These are phyloP conservation scores for Netelia fuscicornis DNA, from an alignment of 2,888 invertebrate genomes.

Conservation along the genomic window DNA sequence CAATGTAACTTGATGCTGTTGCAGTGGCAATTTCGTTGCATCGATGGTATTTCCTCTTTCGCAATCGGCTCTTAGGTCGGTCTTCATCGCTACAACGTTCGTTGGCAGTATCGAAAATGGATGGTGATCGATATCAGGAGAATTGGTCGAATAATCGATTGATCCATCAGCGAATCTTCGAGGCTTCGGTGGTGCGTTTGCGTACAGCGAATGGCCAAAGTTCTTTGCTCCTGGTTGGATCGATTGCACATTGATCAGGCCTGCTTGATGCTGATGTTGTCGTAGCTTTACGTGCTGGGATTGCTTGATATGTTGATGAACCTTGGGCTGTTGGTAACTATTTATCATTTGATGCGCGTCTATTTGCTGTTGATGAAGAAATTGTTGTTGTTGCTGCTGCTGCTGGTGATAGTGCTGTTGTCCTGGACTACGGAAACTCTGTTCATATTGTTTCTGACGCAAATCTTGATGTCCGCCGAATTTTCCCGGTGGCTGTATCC, in stretches of 20 bases:
- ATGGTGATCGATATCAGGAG: conserved; percentile 82
- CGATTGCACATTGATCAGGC: conserved; percentile 76
- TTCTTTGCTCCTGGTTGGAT: conserved; percentile 83
- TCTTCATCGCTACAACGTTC: conserved; percentile 77
- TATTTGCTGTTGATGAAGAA: conserved; percentile 37
- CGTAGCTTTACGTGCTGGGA: conserved; percentile 71
- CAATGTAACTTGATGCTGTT: conserved; percentile 74
- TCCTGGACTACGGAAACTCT: conserved; percentile 56
- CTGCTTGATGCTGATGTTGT: conserved; percentile 78
- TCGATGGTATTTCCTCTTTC: conserved; percentile 75
- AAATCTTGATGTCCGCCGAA: conserved; percentile 75
- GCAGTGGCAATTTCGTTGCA: conserved; percentile 84
- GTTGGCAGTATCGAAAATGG: conserved; percentile 77
- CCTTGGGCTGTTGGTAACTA: conserved; percentile 70
- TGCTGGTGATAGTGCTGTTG: conserved; percentile 63
- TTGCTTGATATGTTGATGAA: conserved; percentile 53
- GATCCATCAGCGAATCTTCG: conserved; percentile 91
- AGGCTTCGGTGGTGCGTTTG: conserved; percentile 96
- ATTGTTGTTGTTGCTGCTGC: conserved; percentile 68
- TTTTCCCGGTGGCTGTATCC: conserved; percentile 78
- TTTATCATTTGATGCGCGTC: conserved; percentile 26
- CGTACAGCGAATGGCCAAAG: conserved; percentile 91
- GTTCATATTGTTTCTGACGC: conserved; percentile 68
- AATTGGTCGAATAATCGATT: conserved; percentile 89
- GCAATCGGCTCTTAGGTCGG: conserved; percentile 77